A percentile compares a stretch with the other conserved stretches of the same genome.
Evolutionary conservation across 1,140 invertebrate species (phyloP).

Genomic region (Ceratoteleas bidentatus): DNA sequence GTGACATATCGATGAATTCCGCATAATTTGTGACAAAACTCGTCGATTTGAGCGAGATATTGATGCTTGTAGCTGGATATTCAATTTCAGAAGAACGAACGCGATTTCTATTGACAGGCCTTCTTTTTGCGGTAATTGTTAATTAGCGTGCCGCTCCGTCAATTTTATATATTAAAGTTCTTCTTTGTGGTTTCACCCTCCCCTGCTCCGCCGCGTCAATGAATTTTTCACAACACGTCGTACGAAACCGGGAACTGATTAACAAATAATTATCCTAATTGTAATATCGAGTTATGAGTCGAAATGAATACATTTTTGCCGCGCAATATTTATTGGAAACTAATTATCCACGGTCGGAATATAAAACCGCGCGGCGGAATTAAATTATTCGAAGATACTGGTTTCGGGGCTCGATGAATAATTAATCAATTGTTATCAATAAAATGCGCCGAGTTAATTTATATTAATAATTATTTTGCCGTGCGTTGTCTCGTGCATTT

Average conservation of each 20-base stretch:
- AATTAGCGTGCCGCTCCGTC: conserved; percentile 39
- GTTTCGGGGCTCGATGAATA: conserved; percentile 26
- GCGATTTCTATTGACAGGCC: conserved; percentile 35
- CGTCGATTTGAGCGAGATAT: too few relatives aligned
- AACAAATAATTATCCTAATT: conserved; percentile 45
- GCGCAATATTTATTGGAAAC: conserved; percentile 35
- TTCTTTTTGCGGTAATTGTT: conserved; percentile 51
- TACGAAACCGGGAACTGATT: conserved; percentile 20
- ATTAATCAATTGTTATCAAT: conserved; percentile 47
- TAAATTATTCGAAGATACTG: conserved; percentile 45
- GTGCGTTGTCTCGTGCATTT: conserved; percentile 13
- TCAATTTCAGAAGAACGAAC: conserved; percentile 33
- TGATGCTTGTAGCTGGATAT: conserved; percentile 8
- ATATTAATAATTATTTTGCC: conserved; percentile 44
- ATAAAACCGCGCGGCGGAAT: conserved; percentile 32
- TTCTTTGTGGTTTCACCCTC: not conserved
- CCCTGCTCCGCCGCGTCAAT: not conserved
- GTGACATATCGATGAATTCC: too few relatives aligned
- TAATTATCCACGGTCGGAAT: conserved; percentile 35
- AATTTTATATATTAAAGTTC: conserved; percentile 38
- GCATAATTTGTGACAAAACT: too few relatives aligned
- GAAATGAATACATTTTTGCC: conserved; percentile 7
- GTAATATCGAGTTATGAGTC: conserved; percentile 30
- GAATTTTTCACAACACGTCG: conserved; percentile 29
- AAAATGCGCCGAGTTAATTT: conserved; percentile 37